Evolutionary conservation across 37 sponge, comb jelly and placozoan genomes (phyloP), one percentile per base, ranked within the genome.

Genomic region (Spongilla lacustris): DNA sequence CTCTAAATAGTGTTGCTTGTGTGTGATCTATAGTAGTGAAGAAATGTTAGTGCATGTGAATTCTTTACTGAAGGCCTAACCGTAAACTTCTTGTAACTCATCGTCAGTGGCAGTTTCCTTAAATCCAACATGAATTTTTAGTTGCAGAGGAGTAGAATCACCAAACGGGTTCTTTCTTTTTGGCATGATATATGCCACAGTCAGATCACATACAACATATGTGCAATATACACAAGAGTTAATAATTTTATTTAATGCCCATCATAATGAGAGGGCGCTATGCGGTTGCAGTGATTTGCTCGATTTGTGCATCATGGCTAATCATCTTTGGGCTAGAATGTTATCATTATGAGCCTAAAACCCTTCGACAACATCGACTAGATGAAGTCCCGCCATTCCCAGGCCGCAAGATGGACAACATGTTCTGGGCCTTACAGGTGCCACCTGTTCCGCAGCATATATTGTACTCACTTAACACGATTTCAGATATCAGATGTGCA

Each of bases 401-500:
- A 0, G 86, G 89, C 11, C 50, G 32, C 30, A 49, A 31, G 22
- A 33, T 36, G 14, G 89, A 93, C 4, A 93, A 93, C 71, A 67
- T 93, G 0, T 93, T 96, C 79, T 96, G 96, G 96, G 93, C 93
- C 38, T 38, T 96, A 19, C 94, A 92, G 92, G 92, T 92, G 48
- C 8, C 27, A 87, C 0, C 12, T 34, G 24, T 21, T 26, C 3
- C 9, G 29, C 22, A 24, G 0, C 58, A 66, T 8, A 58, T 14
- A 26, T 72, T 22, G 69, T 35, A 25, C 67, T 29, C 73, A 2
- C 6, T 76, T 23, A 0, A 37, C 21, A 49, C 81, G 38, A 83
- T 27, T 83, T 22, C 73, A 97, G 87, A 38, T 97, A 25, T 92
- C 97, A 0, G 97, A 97, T 82, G 82, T 97, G 28, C 97, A 97